Evolutionary conservation across 2,113 vertebrate genomes (phyloP), one percentile per base, ranked within the genome.

Genomic region (Aplodontia rufa): DNA sequence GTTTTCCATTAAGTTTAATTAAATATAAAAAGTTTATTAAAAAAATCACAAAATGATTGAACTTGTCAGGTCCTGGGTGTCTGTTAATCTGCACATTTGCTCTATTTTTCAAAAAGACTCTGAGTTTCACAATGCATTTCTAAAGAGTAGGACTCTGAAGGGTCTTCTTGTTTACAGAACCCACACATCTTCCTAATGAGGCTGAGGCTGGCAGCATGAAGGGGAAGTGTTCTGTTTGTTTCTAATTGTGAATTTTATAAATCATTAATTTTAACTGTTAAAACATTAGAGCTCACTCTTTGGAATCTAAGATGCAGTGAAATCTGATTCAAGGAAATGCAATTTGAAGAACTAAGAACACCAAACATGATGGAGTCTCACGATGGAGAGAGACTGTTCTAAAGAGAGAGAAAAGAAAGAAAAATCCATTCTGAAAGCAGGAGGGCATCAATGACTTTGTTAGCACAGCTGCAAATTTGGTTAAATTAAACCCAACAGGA

Each of bases 401-500:
- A 75, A 92, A 66, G 42, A 8, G 30, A 51, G 89, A 74, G 53
- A 37, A 89, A 89, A 91, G 51, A 22, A 6, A 64, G 35, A 83
- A 82, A 88, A 81, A 76, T 68, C 75, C 51, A 11, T 78, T 49
- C 72, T 89, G 58, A 51, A 86, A 79, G 84, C 79, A 91, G 74
- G 53, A 85, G 47, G 51, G 40, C 75, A 37, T 58, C 74, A 60
- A 12, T n/a, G 28, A 89, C 37, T 91, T 89, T 74, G 80, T 90
- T 89, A 97, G 87, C 80, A 95, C 84, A 93, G 84, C 87, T 95
- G 83, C 37, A 87, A 64, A 94, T 85, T 6, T 49, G 69, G 55
- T 87, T 90, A 89, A 69, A 92, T 87, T 72, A 90, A 96, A 82
- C 69, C 84, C 75, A 82, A 45, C 47, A 78, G 79, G 68, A 85